phyloP scores from a whole-genome alignment of 2,113 vertebrate species.

The Leptosomus discolor region DNA sequence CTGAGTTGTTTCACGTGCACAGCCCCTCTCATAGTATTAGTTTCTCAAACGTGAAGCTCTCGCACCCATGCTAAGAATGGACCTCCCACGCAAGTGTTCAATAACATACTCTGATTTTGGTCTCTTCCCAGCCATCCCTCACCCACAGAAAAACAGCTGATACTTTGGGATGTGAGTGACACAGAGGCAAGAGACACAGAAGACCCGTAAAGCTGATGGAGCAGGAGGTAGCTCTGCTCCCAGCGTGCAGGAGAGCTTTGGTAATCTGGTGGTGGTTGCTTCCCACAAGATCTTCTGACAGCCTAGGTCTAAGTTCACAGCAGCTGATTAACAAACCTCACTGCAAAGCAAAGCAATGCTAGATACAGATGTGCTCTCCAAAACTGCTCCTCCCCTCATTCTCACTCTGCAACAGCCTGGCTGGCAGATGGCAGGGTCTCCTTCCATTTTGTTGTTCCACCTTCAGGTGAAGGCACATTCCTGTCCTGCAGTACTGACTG shows the following conservation, averaged over 20 bases:
- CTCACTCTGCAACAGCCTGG: neutral
- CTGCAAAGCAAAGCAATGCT: neutral
- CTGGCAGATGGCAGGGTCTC: neutral
- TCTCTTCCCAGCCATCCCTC: neutral
- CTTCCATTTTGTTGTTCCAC: neutral
- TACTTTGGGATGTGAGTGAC: neutral
- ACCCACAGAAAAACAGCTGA: neutral
- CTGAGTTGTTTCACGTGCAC: neutral
- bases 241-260: neutral
- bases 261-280: neutral
- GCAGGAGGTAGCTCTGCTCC: neutral
- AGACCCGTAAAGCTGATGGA: neutral
- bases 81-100: neutral
- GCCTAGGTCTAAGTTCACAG: neutral
- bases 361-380: neutral
- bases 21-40: neutral
- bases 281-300: neutral
- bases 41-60: conserved; percentile 26
- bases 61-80: neutral
- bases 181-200: neutral
- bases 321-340: neutral
- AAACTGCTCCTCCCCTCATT: neutral
- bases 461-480: neutral
- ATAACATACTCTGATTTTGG: neutral
- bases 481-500: neutral